phyloP scores from a whole-genome alignment of 1,140 invertebrate genomes.

The Armadillidium nasatum region DNA sequence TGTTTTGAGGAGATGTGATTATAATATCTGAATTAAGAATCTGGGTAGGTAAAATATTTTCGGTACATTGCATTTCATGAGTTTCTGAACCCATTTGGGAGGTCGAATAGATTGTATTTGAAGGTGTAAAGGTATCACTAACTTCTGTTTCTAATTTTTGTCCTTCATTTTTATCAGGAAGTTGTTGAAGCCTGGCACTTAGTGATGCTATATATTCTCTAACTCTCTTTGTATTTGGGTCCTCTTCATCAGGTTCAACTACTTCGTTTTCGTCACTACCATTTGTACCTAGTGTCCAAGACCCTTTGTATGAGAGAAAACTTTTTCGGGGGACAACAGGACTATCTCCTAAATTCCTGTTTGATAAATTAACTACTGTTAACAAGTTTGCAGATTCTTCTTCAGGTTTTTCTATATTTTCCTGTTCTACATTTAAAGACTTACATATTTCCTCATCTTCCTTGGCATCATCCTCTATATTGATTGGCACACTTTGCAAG shows the following conservation, averaged over 20 bases:
- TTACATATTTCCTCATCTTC: not conserved
- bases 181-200: constrained; percentile 39
- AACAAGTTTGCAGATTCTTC: not conserved
- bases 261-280: not conserved
- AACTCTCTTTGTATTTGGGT: constrained; percentile 33
- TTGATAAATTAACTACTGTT: not conserved
- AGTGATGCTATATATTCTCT: constrained; percentile 41
- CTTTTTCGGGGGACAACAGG: not conserved
- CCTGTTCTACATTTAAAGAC: not conserved
- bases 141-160: not conserved
- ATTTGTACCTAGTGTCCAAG: constrained; percentile 4
- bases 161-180: constrained; percentile 24
- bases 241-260: not conserved
- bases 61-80: too few relatives aligned
- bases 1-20: too few relatives aligned
- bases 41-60: too few relatives aligned
- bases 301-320: not conserved
- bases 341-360: constrained; percentile 6
- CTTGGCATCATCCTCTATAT: not conserved
- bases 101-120: too few relatives aligned
- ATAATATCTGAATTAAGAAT: too few relatives aligned
- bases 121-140: too few relatives aligned
- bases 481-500: constrained; percentile 4
- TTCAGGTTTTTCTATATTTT: not conserved
- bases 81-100: too few relatives aligned